A percentile compares a stretch with the other conserved stretches of the same genome.
phyloP scores from a whole-genome alignment of 2,113 vertebrate genomes.

The Hippocampus zosterae region DNA sequence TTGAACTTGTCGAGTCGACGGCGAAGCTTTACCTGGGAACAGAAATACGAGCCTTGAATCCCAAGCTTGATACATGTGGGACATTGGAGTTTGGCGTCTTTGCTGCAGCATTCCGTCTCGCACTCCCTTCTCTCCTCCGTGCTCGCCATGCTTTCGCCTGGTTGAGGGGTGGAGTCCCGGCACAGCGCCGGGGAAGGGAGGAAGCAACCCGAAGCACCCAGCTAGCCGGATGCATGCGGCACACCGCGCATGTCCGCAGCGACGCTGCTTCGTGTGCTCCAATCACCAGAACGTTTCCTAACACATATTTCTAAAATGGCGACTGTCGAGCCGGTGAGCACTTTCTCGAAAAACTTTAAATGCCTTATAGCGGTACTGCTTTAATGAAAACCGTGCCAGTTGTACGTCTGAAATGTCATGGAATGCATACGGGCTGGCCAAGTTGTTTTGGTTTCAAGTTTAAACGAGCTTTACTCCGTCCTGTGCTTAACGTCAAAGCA shows the following conservation, averaged over 20 bases:
- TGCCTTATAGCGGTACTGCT: not conserved
- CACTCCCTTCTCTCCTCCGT: conserved; percentile 84
- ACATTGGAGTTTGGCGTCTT: conserved; percentile 95
- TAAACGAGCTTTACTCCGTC: conserved; percentile 36
- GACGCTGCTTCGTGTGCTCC: conserved; percentile 38
- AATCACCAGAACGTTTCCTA: conserved; percentile 65
- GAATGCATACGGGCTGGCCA: rapidly evolving
- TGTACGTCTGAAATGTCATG: not conserved
- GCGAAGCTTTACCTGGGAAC: conserved; percentile 84
- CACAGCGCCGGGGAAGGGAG: not conserved
- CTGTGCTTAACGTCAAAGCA: conserved; percentile 26
- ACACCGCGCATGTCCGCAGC: conserved; percentile 42
- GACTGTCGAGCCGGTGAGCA: conserved; percentile 96
- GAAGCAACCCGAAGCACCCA: not conserved
- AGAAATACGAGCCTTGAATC: conserved; percentile 96
- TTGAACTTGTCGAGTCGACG: not conserved
- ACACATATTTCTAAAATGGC: conserved; percentile 91
- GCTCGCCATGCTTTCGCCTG: conserved; percentile 88
- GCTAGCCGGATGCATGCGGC: conserved; percentile 9
- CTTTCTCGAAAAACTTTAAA: conserved; percentile 41
- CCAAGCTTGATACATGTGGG: conserved; percentile 97
- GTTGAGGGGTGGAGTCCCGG: conserved; percentile 50
- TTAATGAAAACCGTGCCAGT: not conserved
- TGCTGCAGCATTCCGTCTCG: conserved; percentile 86
- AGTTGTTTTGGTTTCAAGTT: conserved; percentile 22